Evolutionary conservation across 2,888 invertebrate species (phyloP).

Genomic region (Synergus itoensis): DNA sequence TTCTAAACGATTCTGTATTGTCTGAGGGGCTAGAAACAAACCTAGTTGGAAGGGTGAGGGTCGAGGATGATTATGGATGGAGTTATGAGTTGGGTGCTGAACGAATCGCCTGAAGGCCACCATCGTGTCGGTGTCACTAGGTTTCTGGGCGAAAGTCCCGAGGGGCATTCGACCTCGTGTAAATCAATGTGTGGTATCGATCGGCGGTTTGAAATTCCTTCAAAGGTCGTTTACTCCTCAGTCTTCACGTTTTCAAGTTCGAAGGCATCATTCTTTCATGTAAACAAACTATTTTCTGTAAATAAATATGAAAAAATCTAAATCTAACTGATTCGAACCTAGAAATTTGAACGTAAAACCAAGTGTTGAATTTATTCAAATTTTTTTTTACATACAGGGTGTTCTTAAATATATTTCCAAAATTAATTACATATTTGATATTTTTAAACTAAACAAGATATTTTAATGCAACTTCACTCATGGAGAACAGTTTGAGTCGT

Average conservation of each 20-base stretch:
- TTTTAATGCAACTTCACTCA: too few species aligned
- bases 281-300: not conserved
- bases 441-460: too few species aligned
- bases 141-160: conserved; percentile 69
- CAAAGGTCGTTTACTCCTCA: conserved; percentile 31
- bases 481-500: too few species aligned
- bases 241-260: not conserved
- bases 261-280: not conserved
- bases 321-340: not conserved
- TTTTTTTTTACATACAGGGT: too few species aligned
- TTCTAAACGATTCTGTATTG: conserved; percentile 32
- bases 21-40: conserved; percentile 9
- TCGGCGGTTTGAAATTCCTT: not conserved
- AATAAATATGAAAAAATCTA: not conserved
- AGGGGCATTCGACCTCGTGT: conserved; percentile 66
- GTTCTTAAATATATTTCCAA: too few species aligned
- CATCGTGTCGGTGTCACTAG: conserved; percentile 67
- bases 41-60: conserved; percentile 15
- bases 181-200: conserved; percentile 64
- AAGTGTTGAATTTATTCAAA: too few species aligned
- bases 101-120: conserved; percentile 55
- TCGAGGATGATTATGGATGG: conserved; percentile 18
- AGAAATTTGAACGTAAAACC: not conserved
- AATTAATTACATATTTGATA: too few species aligned
- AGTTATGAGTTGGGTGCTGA: conserved; percentile 44